These are phyloP conservation scores for Ophioninae sp. DNA, from an alignment of 2,888 invertebrate genomes.

Conservation along the genomic window DNA sequence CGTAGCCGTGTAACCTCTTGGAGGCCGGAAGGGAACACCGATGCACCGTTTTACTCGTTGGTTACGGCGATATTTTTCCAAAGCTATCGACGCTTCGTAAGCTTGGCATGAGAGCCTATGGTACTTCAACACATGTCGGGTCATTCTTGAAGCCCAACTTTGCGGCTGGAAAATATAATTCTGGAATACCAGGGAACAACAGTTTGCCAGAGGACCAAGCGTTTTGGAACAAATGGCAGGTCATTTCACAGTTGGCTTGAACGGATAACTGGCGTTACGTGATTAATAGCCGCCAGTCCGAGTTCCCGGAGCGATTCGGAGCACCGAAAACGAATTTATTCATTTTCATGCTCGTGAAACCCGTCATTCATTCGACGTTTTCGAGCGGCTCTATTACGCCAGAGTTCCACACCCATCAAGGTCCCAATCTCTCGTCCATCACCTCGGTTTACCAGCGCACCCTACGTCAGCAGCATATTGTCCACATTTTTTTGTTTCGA, in stretches of 20 bases:
- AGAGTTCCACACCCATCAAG: conserved; percentile 31
- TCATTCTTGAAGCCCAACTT: not conserved
- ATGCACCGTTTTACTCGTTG: conserved; percentile 34
- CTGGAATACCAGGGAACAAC: not conserved
- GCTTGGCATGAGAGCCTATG: conserved; percentile 29
- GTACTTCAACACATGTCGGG: not conserved
- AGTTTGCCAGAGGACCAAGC: not conserved
- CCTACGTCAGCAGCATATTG: conserved; percentile 45
- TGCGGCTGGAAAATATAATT: conserved; percentile 15
- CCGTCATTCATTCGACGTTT: conserved; percentile 35
- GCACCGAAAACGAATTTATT: conserved; percentile 25
- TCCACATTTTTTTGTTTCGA: conserved; percentile 43
- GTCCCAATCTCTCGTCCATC: conserved; percentile 16
- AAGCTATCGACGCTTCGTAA: conserved; percentile 47
- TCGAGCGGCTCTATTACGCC: conserved; percentile 1
- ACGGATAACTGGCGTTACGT: conserved; percentile 25
- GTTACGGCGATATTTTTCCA: conserved; percentile 40
- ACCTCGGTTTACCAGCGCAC: not conserved
- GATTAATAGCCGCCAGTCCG: conserved; percentile 25
- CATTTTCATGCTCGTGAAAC: conserved; percentile 21
- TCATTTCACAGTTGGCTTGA: conserved; percentile 41
- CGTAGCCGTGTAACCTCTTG: conserved; percentile 53
- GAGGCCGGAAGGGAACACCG: conserved; percentile 43
- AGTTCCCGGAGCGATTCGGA: conserved; percentile 7
- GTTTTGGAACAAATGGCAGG: conserved; percentile 16